Evolutionary conservation across 2,888 invertebrate species (phyloP).

Genomic region (Caenorhabditis imperialis): DNA sequence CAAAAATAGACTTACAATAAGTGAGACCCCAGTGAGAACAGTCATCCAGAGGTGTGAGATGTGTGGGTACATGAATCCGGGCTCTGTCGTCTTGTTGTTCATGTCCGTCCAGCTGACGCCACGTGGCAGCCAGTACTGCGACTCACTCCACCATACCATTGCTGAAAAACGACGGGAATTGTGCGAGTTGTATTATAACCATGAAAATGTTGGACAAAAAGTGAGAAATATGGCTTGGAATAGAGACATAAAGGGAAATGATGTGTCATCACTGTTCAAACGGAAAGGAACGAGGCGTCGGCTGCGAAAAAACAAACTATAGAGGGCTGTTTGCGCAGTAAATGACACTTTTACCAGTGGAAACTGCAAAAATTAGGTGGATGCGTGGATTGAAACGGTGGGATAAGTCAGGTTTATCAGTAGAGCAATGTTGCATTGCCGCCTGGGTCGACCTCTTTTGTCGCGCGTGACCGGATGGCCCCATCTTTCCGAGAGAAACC

Average conservation of each 20-base stretch:
- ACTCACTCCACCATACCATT: constrained; percentile 63
- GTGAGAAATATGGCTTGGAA: too few species aligned
- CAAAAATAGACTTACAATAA: constrained; percentile 53
- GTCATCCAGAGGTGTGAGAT: constrained; percentile 65
- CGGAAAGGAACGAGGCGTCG: constrained; percentile 17
- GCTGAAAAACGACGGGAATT: constrained; percentile 37
- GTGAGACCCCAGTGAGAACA: constrained; percentile 56
- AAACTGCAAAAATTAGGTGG: constrained; percentile 51
- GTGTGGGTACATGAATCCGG: constrained; percentile 62
- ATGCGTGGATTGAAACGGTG: constrained; percentile 12
- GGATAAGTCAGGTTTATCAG: constrained; percentile 32
- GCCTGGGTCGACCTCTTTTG: constrained; percentile 31
- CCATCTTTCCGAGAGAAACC: constrained; percentile 9
- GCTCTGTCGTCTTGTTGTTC: constrained; percentile 53
- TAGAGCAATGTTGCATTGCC: constrained; percentile 52
- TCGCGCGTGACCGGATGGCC: constrained; percentile 33
- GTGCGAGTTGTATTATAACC: background rate
- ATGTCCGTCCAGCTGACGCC: constrained; percentile 72
- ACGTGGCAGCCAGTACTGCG: constrained; percentile 74
- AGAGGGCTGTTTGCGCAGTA: constrained; percentile 13
- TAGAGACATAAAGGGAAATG: constrained; percentile 6
- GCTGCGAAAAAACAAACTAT: constrained; percentile 13
- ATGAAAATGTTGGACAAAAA: too few species aligned
- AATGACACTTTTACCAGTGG: background rate
- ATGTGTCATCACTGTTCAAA: constrained; percentile 31